Conservation (phyloP, 2,888 invertebrate genomes). For the Bombyx huttoni region DNA sequence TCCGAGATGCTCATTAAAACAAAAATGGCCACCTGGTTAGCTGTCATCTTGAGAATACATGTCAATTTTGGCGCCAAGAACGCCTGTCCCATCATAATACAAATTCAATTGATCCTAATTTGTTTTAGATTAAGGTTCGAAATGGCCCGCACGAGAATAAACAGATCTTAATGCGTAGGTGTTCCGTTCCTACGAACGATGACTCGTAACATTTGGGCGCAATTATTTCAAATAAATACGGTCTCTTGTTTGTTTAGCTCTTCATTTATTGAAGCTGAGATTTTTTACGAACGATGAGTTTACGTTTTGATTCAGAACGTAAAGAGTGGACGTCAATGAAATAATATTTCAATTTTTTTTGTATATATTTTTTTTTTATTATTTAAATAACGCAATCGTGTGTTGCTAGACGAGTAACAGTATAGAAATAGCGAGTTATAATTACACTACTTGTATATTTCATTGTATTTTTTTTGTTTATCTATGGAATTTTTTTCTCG, state of each 20-base stretch:
- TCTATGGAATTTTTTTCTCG: too few relatives aligned
- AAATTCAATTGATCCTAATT: conserved; percentile 9
- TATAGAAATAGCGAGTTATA: not conserved
- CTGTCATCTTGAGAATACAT: conserved; percentile 54
- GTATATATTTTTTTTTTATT: not conserved
- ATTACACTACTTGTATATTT: not conserved
- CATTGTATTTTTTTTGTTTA: too few relatives aligned
- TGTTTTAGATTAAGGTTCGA: conserved; percentile 14
- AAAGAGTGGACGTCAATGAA: conserved; percentile 3
- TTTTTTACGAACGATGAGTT: conserved; percentile 36
- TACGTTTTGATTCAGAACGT: conserved; percentile 14
- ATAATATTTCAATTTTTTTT: conserved; percentile 6
- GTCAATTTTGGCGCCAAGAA: conserved; percentile 61
- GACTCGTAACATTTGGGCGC: conserved; percentile 47
- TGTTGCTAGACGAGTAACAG: not conserved
- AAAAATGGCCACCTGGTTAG: conserved; percentile 53
- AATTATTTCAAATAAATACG: conserved; percentile 65
- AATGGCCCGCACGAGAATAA: conserved; percentile 15
- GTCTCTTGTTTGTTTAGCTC: conserved; percentile 61
- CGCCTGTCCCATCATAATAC: conserved; percentile 10
- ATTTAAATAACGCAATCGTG: not conserved
- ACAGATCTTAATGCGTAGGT: conserved; percentile 42
- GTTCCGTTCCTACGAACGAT: conserved; percentile 61
- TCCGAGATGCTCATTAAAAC: conserved; percentile 19
- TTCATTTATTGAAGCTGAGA: conserved; percentile 54